Conservation (phyloP, 2,113 vertebrate species). For the Chloropsis cyanopogon region DNA sequence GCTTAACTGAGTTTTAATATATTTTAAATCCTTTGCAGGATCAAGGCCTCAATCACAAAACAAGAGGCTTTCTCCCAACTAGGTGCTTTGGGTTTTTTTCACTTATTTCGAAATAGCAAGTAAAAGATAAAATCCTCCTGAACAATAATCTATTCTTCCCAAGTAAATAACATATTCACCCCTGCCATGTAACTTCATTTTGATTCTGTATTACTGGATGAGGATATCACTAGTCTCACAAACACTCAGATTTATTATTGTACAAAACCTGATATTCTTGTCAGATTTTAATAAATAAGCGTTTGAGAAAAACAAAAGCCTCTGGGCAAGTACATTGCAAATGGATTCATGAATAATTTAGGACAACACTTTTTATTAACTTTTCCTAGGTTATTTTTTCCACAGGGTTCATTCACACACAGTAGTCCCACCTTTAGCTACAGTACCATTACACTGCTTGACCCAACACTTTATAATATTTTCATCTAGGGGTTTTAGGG, state of each 20-base stretch:
- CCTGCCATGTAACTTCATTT: constrained; percentile 31
- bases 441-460: not conserved
- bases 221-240: not conserved
- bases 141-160: constrained; percentile 34
- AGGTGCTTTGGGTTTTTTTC: not conserved
- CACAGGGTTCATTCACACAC: not conserved
- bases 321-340: constrained; percentile 21
- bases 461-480: not conserved
- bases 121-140: constrained; percentile 38
- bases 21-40: not conserved
- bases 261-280: constrained; percentile 38
- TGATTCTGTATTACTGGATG: constrained; percentile 16
- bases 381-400: constrained; percentile 33
- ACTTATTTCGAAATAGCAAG: not conserved
- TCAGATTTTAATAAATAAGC: constrained; percentile 65
- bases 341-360: constrained; percentile 54
- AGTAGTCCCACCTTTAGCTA: not conserved
- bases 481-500: not conserved
- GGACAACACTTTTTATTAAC: constrained; percentile 41
- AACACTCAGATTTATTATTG: constrained; percentile 38
- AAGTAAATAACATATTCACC: constrained; percentile 32
- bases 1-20: not conserved
- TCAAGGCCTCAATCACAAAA: not conserved
- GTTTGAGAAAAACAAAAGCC: constrained; percentile 59
- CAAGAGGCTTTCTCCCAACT: not conserved